Evolutionary conservation across 2,888 invertebrate genomes (phyloP).

Genomic region (Neoaliturus tenellus): DNA sequence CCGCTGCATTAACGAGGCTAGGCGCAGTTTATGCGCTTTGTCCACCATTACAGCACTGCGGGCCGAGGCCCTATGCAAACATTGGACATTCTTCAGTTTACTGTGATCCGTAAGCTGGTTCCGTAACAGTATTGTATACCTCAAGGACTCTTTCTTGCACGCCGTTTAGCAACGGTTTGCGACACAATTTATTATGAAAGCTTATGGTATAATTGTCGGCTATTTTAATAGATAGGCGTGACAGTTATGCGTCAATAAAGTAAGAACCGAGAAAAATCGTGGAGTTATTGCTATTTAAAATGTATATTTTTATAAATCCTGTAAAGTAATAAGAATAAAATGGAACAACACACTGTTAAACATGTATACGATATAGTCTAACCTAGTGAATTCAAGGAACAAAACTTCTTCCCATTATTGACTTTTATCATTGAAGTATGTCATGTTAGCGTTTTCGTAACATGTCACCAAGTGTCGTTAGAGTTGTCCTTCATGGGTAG

Average conservation of each 20-base stretch:
- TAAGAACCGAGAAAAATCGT: too few species aligned
- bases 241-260: background rate
- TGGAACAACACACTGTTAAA: too few species aligned
- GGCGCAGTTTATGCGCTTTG: background rate
- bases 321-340: too few species aligned
- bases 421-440: too few species aligned
- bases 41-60: background rate
- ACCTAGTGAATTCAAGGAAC: too few species aligned
- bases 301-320: too few species aligned
- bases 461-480: too few species aligned
- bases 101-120: background rate
- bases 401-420: too few species aligned
- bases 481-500: too few species aligned
- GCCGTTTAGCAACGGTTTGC: slow-evolving; percentile 18
- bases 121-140: background rate
- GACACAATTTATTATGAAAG: background rate
- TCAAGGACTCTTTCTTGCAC: slow-evolving; percentile 11
- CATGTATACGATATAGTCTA: too few species aligned
- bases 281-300: too few species aligned
- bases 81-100: background rate
- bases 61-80: background rate
- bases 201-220: background rate
- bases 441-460: too few species aligned
- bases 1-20: background rate
- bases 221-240: background rate